Evolutionary conservation across 2,888 invertebrate genomes (phyloP).

Genomic region (Stegophylla sp.): DNA sequence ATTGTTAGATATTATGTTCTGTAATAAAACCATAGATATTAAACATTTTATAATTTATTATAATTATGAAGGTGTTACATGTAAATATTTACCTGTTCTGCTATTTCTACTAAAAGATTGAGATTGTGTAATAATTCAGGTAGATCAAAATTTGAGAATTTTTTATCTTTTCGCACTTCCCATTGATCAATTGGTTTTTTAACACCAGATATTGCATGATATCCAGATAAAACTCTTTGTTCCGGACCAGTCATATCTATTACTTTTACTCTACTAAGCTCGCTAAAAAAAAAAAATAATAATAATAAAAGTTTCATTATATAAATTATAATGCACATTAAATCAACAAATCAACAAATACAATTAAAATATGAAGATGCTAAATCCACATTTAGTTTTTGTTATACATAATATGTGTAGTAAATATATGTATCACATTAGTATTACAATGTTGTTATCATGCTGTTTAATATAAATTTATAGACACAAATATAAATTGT

Average conservation of each 20-base stretch:
- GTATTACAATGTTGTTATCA: too few species aligned
- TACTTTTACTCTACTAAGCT: constrained; percentile 88
- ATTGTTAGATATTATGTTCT: constrained; percentile 88
- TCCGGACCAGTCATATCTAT: constrained; percentile 99
- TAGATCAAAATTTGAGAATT: constrained; percentile 74
- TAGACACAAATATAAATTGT: too few species aligned
- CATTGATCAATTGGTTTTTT: constrained; percentile 69
- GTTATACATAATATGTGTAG: too few species aligned
- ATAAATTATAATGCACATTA: too few species aligned
- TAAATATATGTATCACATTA: too few species aligned
- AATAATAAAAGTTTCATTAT: constrained; percentile 28
- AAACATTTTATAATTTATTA: neutral
- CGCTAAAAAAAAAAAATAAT: constrained; percentile 65
- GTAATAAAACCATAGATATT: constrained; percentile 45
- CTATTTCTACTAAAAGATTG: constrained; percentile 86
- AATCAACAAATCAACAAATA: neutral
- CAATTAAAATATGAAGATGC: neutral
- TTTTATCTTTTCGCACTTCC: constrained; percentile 70
- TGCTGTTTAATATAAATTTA: too few species aligned
- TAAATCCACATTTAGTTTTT: too few species aligned
- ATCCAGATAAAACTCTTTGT: constrained; percentile 87
- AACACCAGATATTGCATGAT: constrained; percentile 82
- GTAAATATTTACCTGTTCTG: constrained; percentile 76
- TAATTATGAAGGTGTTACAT: too few species aligned
- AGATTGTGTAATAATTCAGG: constrained; percentile 94